Base-by-base conservation (phyloP, 2,888 invertebrate species). In the Lucinisca nassula region DNA sequence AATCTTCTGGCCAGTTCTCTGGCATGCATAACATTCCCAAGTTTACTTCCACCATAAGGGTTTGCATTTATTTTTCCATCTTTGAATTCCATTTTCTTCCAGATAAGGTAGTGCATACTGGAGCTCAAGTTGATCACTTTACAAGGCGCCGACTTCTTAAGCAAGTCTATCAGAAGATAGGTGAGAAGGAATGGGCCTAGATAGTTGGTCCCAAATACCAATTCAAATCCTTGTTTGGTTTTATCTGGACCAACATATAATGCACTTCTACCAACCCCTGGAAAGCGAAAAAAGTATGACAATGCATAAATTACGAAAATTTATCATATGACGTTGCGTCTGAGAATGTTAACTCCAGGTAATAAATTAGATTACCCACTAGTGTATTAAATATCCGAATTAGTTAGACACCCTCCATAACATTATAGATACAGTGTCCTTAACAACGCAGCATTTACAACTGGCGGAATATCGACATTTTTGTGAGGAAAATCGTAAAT, bases 11-110 rank as follows among this genome's bases (percentile, higher is more conserved):
- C 74, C 14, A 86, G 67, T 55, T 73, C 73, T n/a, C 78, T 82
- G 24, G 76, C 79, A 82, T 86, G 85, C 85, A 86, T 86, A 4
- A 86, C 38, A 67, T 86, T 86, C 3, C 78, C 82, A n/a, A 82
- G 30, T 72, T 86, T 86, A 49, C 85, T 86, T 21, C 35, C 30
- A 17, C 45, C 38, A 32, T 86, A 86, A 2, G 67, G 55, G 1
- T 24, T 21, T 4, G 75, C 45, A 55, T 79, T 30, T 27, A 78
- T 82, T 45, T 82, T 79, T 21, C 73, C 32, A 8, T 79, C 79
- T 21, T 74, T 73, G 3, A 40, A 38, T 3, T 12, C 27, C 14
- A 74, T 73, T 38, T 75, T 79, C 17, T 58, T 67, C 35, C 79
- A 55, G 2, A 4, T 17, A 6, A 35, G 51, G 6, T 51, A 45